These are phyloP conservation scores for Amphiura filiformis DNA, from an alignment of 35 echinoderm and acorn worm genomes.

Conservation along the genomic window DNA sequence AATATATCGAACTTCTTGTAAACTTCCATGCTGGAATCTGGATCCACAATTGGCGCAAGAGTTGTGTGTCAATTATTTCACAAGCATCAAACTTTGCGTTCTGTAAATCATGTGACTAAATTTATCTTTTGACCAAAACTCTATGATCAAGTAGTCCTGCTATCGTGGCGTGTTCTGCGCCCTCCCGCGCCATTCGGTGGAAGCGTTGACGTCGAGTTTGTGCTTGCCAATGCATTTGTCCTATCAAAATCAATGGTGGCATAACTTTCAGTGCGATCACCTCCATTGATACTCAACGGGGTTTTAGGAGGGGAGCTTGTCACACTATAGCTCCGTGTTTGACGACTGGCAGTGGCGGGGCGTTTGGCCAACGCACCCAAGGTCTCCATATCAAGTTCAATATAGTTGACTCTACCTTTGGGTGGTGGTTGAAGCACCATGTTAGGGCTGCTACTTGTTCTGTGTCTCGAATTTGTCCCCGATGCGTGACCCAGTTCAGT, in stretches of 20 bases:
- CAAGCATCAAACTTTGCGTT: no score
- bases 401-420: conserved; percentile 86
- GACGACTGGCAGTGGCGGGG: conserved; percentile 14
- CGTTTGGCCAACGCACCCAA: conserved; percentile 24
- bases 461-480: neutral
- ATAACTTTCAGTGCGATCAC: conserved; percentile 61
- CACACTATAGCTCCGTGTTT: conserved; percentile 61
- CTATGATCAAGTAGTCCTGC: neutral
- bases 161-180: conserved; percentile 53
- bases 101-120: no score
- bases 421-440: conserved; percentile 78
- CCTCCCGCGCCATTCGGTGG: neutral
- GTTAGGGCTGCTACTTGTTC: neutral
- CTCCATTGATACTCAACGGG: conserved; percentile 32
- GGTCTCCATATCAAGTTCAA: conserved; percentile 78
- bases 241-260: conserved; percentile 89
- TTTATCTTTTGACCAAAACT: no score
- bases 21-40: no score
- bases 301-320: conserved; percentile 80
- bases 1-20: no score
- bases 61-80: no score
- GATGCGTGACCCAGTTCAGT: conserved; percentile 19
- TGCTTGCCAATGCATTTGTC: conserved; percentile 81
- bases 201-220: conserved; percentile 57
- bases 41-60: no score